Evolutionary conservation across 2,888 invertebrate genomes (phyloP).

Genomic region (Spilosoma lubricipeda): DNA sequence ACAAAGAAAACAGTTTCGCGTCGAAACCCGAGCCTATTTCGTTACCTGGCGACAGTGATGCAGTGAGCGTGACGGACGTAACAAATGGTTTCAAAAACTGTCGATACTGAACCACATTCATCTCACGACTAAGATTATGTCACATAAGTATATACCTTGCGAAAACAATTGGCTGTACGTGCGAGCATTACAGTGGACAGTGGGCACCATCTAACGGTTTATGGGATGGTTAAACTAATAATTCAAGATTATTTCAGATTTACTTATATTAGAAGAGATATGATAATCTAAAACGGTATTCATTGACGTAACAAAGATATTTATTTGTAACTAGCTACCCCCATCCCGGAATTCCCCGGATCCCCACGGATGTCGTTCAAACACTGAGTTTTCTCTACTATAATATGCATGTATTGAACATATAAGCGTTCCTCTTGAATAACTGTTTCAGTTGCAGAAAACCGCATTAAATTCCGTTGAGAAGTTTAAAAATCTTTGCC

Average conservation of each 20-base stretch:
- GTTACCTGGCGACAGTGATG: too few relatives aligned
- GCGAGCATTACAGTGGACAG: background rate
- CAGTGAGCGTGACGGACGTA: background rate
- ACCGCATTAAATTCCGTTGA: too few relatives aligned
- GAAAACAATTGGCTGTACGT: background rate
- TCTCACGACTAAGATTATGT: slow-evolving; percentile 4
- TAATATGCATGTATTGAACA: too few relatives aligned
- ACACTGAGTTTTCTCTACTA: too few relatives aligned
- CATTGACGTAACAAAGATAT: too few relatives aligned
- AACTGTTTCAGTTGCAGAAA: too few relatives aligned
- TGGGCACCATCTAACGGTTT: background rate
- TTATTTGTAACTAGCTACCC: too few relatives aligned
- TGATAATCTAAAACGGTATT: background rate
- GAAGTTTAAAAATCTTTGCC: too few relatives aligned
- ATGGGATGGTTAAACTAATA: background rate
- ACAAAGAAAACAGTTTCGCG: background rate
- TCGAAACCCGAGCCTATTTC: background rate
- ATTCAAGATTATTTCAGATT: background rate
- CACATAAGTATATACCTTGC: slow-evolving; percentile 2
- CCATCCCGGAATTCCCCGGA: too few relatives aligned
- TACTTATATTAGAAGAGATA: background rate
- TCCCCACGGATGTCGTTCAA: too few relatives aligned
- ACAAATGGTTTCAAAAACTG: background rate
- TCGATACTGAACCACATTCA: background rate
- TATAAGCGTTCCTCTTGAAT: too few relatives aligned